These are phyloP conservation scores for Drosophila ohnishii DNA, from an alignment of 1,140 invertebrate genomes.

Conservation along the genomic window DNA sequence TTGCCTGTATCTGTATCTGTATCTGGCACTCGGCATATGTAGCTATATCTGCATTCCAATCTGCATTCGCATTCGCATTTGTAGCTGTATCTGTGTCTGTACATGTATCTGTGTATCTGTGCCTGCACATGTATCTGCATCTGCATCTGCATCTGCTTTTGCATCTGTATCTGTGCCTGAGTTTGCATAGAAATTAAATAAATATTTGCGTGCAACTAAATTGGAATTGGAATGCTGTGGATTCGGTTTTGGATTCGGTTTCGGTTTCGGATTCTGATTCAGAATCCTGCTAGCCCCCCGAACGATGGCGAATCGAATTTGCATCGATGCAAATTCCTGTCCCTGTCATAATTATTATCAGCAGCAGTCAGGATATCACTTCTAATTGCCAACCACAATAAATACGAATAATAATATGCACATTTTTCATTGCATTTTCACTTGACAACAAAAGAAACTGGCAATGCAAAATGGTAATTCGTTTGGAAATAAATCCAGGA, in stretches of 20 bases:
- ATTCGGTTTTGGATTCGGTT: constrained; percentile 22
- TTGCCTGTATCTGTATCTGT: constrained; percentile 22
- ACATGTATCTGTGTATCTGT: constrained; percentile 37
- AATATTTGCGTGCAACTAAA: constrained; percentile 76
- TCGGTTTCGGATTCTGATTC: constrained; percentile 3
- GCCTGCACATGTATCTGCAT: constrained; percentile 39
- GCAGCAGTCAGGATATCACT: constrained; percentile 9
- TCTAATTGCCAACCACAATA: constrained; percentile 32
- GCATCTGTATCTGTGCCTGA: constrained; percentile 50
- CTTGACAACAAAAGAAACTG: no score
- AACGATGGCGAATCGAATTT: constrained; percentile 51
- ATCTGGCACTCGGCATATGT: constrained; percentile 33
- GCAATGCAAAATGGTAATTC: background rate
- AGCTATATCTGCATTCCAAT: constrained; percentile 32
- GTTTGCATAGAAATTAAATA: constrained; percentile 74
- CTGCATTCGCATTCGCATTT: background rate
- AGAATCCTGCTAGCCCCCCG: constrained; percentile 6
- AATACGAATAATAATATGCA: constrained; percentile 5
- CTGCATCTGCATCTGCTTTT: constrained; percentile 22
- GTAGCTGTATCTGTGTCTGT: constrained; percentile 38
- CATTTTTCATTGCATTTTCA: background rate
- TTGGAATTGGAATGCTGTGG: constrained; percentile 73
- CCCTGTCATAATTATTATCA: constrained; percentile 34
- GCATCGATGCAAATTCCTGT: constrained; percentile 39
- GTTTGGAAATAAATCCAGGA: background rate